A percentile compares a stretch with the other conserved stretches of the same genome.
Evolutionary conservation across 1,140 invertebrate species (phyloP).

Genomic region (Procambarus clarkii): DNA sequence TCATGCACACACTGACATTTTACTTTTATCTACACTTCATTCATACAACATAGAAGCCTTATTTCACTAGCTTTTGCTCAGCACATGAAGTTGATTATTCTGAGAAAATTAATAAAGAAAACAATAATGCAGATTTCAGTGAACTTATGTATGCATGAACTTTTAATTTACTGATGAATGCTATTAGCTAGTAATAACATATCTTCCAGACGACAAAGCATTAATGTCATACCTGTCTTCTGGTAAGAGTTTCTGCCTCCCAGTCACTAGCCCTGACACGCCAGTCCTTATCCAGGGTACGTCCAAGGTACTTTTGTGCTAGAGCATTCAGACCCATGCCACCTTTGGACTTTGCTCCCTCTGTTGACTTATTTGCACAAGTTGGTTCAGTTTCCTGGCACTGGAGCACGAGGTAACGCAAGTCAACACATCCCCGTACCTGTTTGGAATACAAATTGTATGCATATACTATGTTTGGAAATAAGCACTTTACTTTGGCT

Average conservation of each 20-base stretch:
- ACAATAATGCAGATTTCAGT: neutral
- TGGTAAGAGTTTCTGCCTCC: constrained; percentile 81
- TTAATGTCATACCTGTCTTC: constrained; percentile 24
- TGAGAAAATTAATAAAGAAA: too few relatives aligned
- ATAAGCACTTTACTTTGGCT: too few relatives aligned
- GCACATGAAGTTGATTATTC: too few relatives aligned
- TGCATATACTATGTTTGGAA: neutral
- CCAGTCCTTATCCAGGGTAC: constrained; percentile 82
- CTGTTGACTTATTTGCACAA: neutral
- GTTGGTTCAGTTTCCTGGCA: constrained; percentile 53
- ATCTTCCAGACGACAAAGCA: too few relatives aligned
- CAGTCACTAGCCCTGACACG: constrained; percentile 78
- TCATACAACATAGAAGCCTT: neutral
- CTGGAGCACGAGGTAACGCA: constrained; percentile 80
- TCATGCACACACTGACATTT: too few relatives aligned
- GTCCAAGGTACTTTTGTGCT: constrained; percentile 74
- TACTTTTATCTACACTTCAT: neutral
- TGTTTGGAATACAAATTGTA: neutral
- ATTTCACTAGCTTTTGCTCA: neutral
- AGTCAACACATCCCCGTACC: constrained; percentile 81
- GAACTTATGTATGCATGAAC: neutral
- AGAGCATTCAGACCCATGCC: constrained; percentile 62
- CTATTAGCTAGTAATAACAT: neutral
- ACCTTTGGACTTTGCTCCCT: neutral
- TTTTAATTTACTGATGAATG: neutral